Evolutionary conservation across 2,888 invertebrate species (phyloP).

Genomic region (Tridacna gigas): DNA sequence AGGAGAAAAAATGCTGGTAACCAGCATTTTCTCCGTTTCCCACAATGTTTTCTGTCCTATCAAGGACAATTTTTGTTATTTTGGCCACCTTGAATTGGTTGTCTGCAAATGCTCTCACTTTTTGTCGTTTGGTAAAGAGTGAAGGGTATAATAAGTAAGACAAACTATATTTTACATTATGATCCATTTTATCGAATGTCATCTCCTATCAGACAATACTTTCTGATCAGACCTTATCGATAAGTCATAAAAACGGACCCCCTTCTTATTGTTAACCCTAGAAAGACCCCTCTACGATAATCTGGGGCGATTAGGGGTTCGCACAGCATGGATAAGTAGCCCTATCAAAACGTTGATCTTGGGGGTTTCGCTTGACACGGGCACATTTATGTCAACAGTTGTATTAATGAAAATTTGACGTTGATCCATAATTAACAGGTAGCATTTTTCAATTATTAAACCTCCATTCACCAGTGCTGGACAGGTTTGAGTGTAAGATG

Average conservation of each 20-base stretch:
- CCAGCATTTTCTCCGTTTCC: too few species aligned
- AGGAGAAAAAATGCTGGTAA: too few species aligned
- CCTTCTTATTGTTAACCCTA: conserved; percentile 9
- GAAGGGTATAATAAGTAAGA: too few species aligned
- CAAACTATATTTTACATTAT: background rate
- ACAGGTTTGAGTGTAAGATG: too few species aligned
- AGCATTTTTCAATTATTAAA: too few species aligned
- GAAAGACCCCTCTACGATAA: conserved; percentile 14
- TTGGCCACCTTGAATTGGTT: too few species aligned
- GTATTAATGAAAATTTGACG: conserved; percentile 16
- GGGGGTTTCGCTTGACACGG: conserved; percentile 12
- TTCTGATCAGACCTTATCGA: conserved; percentile 19
- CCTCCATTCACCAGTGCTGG: too few species aligned
- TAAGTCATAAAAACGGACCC: conserved; percentile 5
- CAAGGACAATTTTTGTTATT: too few species aligned
- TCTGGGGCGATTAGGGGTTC: conserved; percentile 18
- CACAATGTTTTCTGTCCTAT: too few species aligned
- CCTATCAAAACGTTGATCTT: conserved; percentile 21
- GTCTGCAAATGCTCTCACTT: too few species aligned
- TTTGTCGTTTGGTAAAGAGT: too few species aligned
- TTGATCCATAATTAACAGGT: background rate
- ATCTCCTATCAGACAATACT: conserved; percentile 12
- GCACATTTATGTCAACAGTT: conserved; percentile 3
- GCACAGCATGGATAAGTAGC: conserved; percentile 25
- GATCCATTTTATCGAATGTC: conserved; percentile 10